Base-by-base conservation (phyloP, 2,113 vertebrate genomes). In the Nothocercus nigrocapillus region DNA sequence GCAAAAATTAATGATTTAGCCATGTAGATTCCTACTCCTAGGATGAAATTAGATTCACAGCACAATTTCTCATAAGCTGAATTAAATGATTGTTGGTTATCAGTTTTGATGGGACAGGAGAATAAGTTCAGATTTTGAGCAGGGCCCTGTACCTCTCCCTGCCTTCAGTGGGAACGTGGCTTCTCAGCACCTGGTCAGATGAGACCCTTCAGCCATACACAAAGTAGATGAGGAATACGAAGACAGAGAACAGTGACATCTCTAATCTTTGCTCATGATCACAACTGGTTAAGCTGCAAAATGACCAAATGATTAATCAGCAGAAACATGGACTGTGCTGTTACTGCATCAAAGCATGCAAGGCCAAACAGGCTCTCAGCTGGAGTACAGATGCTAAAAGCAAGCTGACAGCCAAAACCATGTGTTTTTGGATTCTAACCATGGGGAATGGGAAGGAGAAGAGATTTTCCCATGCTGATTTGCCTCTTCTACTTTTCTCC, bases 331-430 rank as follows among this genome's bases (percentile, higher is more conserved):
- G 88, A 36, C 74, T 93, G 64, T 79, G 69, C 25, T 91, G 70
- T 94, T 95, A 73, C 70, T 94, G 93, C 83, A 96, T 96, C 90
- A 96, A 96, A 96, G 90, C 77, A 49, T 90, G 77, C 66, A 92
- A 82, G 74, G 80, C 81, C 10, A 24, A 96, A 92, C 67, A 73
- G 89, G 77, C 58, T 90, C 85, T 92, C 95, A 95, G 96, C 93
- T 97, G 95, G 94, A 93, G 36, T 63, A 79, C 95, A 96, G 94
- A 97, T 94, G 93, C 92, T 77, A 89, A 82, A 95, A 97, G 59
- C 8, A 36, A 93, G 47, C 58, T 95, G 90, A 90, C 54, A 94
- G 94, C 96, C 95, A 97, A 89, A 88, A 96, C 77, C 70, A 90
- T 77, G 69, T 62, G 77, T 78, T 90, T 84, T 89, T 92, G 92